Base-by-base conservation (phyloP, 1,140 invertebrate species). In the Trichonephila clavata region DNA sequence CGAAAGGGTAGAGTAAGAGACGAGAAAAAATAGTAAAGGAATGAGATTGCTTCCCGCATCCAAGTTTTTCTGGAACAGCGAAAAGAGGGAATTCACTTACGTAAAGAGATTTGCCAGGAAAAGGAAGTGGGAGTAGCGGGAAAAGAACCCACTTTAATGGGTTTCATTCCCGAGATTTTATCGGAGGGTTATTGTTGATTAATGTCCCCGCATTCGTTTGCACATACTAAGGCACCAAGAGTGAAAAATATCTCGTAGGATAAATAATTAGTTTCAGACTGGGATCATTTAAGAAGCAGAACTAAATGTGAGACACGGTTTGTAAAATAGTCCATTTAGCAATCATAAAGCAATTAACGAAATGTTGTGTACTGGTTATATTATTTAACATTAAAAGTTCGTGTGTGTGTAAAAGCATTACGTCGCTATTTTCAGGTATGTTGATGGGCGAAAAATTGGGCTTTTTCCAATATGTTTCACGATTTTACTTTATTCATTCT, bases 21-120 rank as follows among this genome's bases (percentile, higher is more conserved):
- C n/a, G 10, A 80, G 8, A 24, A 50, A 57, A 84, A 84, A 84
- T 84, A 84, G 83, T 60, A 43, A 80, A 39, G 43, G 50, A 18
- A n/a, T 71, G 91, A 92, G 91, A 92, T 92, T 92, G 91, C 81
- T 71, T 77, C 27, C 83, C 71, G 77, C 60, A 80, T 90, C 43
- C n/a, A 90, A 80, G 80, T 65, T n/a, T 14, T 24, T 27, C 59
- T 20, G 21, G 59, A 57, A 90, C 61, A 43, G 24, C 21, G 57
- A 61, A 50, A 43, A 90, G 27, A 80, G 27, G 39, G 88, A 90
- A 80, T 90, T 50, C 20, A 90, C 88, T 88, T 88, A 50, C 84
- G 57, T 8, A 61, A 86, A 24, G 60, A 63, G 24, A 60, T 14
- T 50, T 65, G 50, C 59, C 57, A 60, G 32, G 21, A 68, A 65